A percentile compares a stretch with the other conserved stretches of the same genome.
Evolutionary conservation across 2,797 vertebrate species (phyloP).

Genomic region (Nyctibius grandis): DNA sequence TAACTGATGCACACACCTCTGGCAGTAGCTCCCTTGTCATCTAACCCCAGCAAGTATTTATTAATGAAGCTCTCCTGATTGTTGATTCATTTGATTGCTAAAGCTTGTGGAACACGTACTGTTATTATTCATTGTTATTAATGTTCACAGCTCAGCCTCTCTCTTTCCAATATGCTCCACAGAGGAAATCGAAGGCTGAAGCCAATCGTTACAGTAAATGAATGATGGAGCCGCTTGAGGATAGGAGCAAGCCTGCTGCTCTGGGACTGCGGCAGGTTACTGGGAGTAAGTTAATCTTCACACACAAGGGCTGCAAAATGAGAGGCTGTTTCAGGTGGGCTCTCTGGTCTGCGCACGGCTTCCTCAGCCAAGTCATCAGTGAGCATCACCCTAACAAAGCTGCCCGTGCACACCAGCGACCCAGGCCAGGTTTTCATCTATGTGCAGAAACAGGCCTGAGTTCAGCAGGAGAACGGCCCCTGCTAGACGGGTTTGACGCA

Average conservation of each 20-base stretch:
- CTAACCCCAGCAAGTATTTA: background rate
- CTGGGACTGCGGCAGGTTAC: background rate
- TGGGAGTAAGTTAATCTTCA: background rate
- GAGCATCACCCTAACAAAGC: background rate
- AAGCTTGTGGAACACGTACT: constrained; percentile 30
- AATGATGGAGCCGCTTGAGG: constrained; percentile 24
- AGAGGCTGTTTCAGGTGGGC: background rate
- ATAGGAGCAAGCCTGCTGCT: background rate
- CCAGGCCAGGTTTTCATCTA: background rate
- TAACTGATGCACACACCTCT: background rate
- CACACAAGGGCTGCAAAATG: background rate
- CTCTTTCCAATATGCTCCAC: constrained; percentile 31
- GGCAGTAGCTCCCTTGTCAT: constrained; percentile 34
- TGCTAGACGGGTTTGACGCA: background rate
- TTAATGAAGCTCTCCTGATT: constrained; percentile 13
- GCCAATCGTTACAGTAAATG: constrained; percentile 17
- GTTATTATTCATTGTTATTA: constrained; percentile 61
- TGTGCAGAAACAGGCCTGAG: background rate
- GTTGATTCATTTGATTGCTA: constrained; percentile 54
- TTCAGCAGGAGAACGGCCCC: background rate
- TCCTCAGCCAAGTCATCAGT: background rate
- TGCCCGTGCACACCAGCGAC: background rate
- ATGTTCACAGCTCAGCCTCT: constrained; percentile 37
- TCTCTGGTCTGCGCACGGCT: background rate
- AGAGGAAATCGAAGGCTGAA: constrained; percentile 51